Base-by-base conservation (phyloP, 1,140 invertebrate species). In the Rhynchophorus ferrugineus region DNA sequence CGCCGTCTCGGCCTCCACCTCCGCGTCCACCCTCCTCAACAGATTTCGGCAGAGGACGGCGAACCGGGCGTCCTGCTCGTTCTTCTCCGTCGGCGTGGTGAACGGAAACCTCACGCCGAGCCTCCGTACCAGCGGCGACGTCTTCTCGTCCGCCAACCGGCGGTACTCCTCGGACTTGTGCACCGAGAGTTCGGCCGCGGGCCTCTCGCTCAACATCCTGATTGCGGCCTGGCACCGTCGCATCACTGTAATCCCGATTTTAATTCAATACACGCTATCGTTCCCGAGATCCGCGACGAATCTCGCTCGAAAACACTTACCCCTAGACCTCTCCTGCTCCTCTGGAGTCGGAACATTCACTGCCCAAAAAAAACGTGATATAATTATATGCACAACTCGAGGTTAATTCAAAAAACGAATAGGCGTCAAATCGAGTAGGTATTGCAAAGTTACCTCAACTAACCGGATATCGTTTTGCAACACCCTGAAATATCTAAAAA, bases 141-240 rank as follows among this genome's bases (percentile, higher is more conserved):
- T 41, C 8, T 41, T 56, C 41, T 53, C 42, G 3, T 51, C 38
- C 35, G 38, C 19, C 6, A 19, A 22, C 11, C 8, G 14, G 24
- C 24, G 24, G 24, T n/a, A n/a, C n/a, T n/a, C n/a, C 22, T 43
- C 19, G 20, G 45, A 38, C 9, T 39, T 45, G 17, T 38, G 17
- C 16, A 61, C 43, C 5, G 54, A 22, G 22, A 61, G 51, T 22
- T 57, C 60, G 8, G 39, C 19, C 22, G 50, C 56, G 42, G 50
- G 46, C 42, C 44, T 55, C 42, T 59, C 53, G 13, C 44, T 56
- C 37, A 61, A 36, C n/a, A 55, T 34, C 33, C 54, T 59, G 24
- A 61, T 49, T 1, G 55, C 54, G 20, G 57, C 55, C 21, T 61
- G 60, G 38, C 60, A 61, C 13, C 55, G 57, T 45, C 50, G 52